Evolutionary conservation across 2,113 vertebrate genomes (phyloP).

Genomic region (Ammospiza caudacuta): DNA sequence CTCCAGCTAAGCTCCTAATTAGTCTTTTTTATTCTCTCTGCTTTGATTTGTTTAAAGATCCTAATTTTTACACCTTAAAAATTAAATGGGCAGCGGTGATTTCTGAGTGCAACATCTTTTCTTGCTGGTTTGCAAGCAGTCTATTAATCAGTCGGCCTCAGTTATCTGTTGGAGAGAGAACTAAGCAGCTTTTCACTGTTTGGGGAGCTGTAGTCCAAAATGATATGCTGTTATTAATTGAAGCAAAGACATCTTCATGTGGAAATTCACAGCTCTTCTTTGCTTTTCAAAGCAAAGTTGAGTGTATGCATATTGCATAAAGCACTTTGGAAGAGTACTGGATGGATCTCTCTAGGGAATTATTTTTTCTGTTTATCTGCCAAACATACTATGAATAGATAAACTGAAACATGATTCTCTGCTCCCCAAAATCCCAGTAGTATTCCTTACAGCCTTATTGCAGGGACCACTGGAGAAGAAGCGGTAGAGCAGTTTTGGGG

Average conservation of each 20-base stretch:
- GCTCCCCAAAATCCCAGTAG: not conserved
- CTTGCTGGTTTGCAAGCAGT: not conserved
- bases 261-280: not conserved
- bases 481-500: not conserved
- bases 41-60: not conserved
- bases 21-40: not conserved
- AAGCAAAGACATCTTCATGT: not conserved
- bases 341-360: not conserved
- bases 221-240: conserved; percentile 12
- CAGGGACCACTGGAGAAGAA: not conserved
- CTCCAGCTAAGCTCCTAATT: not conserved
- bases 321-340: not conserved
- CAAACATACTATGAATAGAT: not conserved
- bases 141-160: not conserved
- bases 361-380: conserved; percentile 1
- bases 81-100: not conserved
- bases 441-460: not conserved
- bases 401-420: not conserved
- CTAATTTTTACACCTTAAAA: not conserved
- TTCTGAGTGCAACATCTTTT: not conserved
- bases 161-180: not conserved
- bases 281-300: not conserved
- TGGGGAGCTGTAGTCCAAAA: conserved; percentile 4
- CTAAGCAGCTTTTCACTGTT: not conserved
- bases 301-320: not conserved